Base-by-base conservation (phyloP, 23 tunicate species). In the Halocynthia roretzi region DNA sequence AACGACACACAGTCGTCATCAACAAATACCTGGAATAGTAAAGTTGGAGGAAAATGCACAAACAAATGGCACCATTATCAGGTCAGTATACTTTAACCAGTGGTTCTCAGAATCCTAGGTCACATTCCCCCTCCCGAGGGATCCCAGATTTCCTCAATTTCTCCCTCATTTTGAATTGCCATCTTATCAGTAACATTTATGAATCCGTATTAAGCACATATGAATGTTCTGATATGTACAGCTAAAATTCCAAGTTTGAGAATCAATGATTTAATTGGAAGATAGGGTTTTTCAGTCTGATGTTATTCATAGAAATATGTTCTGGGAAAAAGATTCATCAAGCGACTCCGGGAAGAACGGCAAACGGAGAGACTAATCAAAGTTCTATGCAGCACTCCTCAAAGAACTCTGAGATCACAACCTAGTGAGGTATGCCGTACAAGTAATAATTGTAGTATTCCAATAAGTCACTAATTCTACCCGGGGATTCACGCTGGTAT, bases 311-410 rank as follows among this genome's bases (percentile, higher is more conserved):
- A 65, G 70, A 65, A 15, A 65, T 48, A 65, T 65, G 70, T 65
- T 48, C 19, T 65, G 9, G 70, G 70, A 6, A 65, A 11, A 40
- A 65, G 31, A 65, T 40, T 65, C 5, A 48, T 65, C 31, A 65
- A 65, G 31, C 70, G 31, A 65, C 70, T 65, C 1, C 70, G 70
- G 31, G 70, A 65, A 15, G 70, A 65, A 48, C 0, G 70, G 31
- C 70, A 65, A 65, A 65, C 70, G 15, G 70, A 65, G 5, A 65
- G 70, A 15, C 6, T 65, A 20, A 65, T 65, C 19, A 65, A 65
- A 6, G 70, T 65, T 9, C 6, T 65, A 20, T 65, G 70, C 70
- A 65, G 70, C 19, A 65, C 70, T 9, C 70, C 70, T 20, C 70
- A 65, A 48, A 65, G 70, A 15, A 65, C 70, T 10, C 31, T 65